These are phyloP conservation scores for Apogon talboti DNA, from an alignment of 2,797 vertebrate genomes.

Conservation along the genomic window DNA sequence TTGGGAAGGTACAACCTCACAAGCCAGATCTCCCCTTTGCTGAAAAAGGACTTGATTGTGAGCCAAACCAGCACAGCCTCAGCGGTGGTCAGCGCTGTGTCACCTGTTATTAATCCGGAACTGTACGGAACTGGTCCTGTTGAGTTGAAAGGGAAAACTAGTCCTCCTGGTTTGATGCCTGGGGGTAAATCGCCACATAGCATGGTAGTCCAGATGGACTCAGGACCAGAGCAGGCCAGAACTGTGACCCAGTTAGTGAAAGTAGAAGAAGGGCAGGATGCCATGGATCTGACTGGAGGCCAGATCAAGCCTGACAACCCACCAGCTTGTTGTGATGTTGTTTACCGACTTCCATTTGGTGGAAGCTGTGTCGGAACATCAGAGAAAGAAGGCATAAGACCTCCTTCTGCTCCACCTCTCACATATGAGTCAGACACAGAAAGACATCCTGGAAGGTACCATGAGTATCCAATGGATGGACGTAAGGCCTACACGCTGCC, in stretches of 20 bases:
- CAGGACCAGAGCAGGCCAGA: constrained; percentile 76
- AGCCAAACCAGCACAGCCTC: constrained; percentile 85
- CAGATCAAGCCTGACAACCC: constrained; percentile 93
- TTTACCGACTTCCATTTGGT: constrained; percentile 96
- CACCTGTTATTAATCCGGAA: constrained; percentile 77
- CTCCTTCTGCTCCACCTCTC: constrained; percentile 82
- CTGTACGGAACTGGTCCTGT: constrained; percentile 84
- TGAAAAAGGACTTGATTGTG: constrained; percentile 91
- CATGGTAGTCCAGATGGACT: constrained; percentile 94
- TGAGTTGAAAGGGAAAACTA: constrained; percentile 87
- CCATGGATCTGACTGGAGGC: constrained; percentile 89
- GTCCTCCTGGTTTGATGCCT: constrained; percentile 78
- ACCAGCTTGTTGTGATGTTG: constrained; percentile 94
- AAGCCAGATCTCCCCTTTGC: constrained; percentile 84
- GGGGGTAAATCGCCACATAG: constrained; percentile 87
- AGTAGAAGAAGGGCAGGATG: constrained; percentile 87
- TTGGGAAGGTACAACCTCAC: constrained; percentile 88
- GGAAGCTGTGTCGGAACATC: constrained; percentile 89
- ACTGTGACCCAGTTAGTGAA: constrained; percentile 91
- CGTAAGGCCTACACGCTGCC: constrained; percentile 89
- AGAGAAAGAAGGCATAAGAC: constrained; percentile 85
- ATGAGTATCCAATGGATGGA: constrained; percentile 87
- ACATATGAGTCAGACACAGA: constrained; percentile 86
- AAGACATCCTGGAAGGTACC: constrained; percentile 81
- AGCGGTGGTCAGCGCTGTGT: constrained; percentile 78